Base-by-base conservation (phyloP, 2,113 vertebrate genomes). In the Erythrocercus mccallii region DNA sequence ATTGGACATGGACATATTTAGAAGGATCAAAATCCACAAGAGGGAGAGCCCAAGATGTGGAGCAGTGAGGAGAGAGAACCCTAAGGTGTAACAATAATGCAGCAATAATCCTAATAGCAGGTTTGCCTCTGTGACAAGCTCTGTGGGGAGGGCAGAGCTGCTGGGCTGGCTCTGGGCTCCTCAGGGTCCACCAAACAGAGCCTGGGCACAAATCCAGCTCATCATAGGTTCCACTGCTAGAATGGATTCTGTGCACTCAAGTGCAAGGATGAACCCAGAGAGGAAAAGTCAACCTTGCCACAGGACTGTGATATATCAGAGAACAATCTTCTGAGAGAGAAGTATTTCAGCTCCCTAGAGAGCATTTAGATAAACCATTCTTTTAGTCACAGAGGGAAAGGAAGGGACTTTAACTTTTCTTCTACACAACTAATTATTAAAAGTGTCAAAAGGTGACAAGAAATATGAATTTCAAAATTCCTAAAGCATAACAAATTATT, bases 391-490 rank as follows among this genome's bases (percentile, higher is more conserved):
- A 78, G 22, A 50, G 38, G 51, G 15, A 87, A 86, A 28, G 28
- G 40, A 71, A 42, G 12, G 37, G 38, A 70, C 27, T n/a, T 69
- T 51, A 17, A 47, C 42, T 77, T 92, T 86, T 48, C 42, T 92
- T 91, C 54, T 79, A 37, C 50, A 11, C 28, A 53, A 38, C 1
- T 87, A 58, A 88, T 88, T 88, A 92, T 51, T 76, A 56, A 78
- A 65, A 72, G 60, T 45, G 20, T 72, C 81, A 92, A 81, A 92
- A 91, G 37, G 57, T 80, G 54, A 72, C 51, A 87, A 62, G 61
- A 91, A 95, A 95, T 33, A 20, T 35, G 47, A 87, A 91, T 73
- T 54, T 86, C 25, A 78, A 88, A 85, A 80, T 47, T 89, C 54
- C n/a, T 83, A 40, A 31, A 91, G 68, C 37, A 87, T 56, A 76